Evolutionary conservation across 64 coral and sea anemone genomes (phyloP), one percentile per base, ranked within the genome.

Genomic region (Acropora yongei): DNA sequence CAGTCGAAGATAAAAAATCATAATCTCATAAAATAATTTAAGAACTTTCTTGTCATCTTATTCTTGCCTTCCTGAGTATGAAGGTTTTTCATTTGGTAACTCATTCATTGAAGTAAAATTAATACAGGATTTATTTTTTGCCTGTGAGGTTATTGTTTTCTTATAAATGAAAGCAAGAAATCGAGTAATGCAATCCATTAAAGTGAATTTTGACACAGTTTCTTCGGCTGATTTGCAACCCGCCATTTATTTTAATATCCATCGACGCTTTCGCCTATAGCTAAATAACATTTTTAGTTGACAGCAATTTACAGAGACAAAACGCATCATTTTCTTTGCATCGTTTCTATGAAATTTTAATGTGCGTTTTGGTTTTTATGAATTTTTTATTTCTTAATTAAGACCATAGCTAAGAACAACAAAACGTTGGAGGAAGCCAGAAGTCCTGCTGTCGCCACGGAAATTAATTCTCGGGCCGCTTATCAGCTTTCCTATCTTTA

Each of bases 281-380:
- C 30, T 30, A 41, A 65, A 82, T 63, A 58, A 61, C 43, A 13
- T 16, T 65, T 63, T 43, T 5, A 71, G 18, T 2, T 71, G 20
- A 2, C 43, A 65, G 40, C 65, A 58, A 61, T 58, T 82, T 63
- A 16, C 14, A 43, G 30, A 45, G 40, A 57, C 79, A 6, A 48
- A 78, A 78, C 16, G 44, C 20, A 82, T 82, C 44, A 80, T 17
- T 5, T 14, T 30, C 18, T 71, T 19, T 5, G 17, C 18, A 75
- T 75, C 7, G 18, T 80, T 40, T 53, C 47, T 49, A 55, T 82
- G 11, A 61, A 82, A 57, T 11, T 42, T 82, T 63, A 82, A 82
- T 63, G 53, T 11, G 53, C 79, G 79, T 60, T 82, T 61, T 18
- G 13, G 40, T 81, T 61, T 58, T 80, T 13, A 60, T 65, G 30